Base-by-base conservation (phyloP, 1,140 invertebrate species). In the Rhyzopertha dominica region DNA sequence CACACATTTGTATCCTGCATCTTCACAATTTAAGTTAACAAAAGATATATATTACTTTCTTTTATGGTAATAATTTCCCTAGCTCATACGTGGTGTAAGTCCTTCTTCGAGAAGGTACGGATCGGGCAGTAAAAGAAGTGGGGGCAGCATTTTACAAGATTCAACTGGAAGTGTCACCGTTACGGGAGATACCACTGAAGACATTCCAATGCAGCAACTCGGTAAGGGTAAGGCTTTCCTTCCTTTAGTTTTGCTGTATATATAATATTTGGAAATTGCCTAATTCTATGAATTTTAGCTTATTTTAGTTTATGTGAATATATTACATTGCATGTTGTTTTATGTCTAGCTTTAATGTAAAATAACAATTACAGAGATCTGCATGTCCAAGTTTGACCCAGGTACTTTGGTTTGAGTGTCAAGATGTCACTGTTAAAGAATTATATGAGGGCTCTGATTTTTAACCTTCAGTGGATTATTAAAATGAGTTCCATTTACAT, bases 121-220 rank as follows among this genome's bases (percentile, higher is more conserved):
- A 14, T 74, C 71, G 3, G 69, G 69, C 42, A 44, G n/a, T 4
- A 22, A 34, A 31, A 59, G 44, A 29, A 43, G 38, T 45, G 56
- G 68, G 39, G 59, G 65, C 24, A 59, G 66, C 39, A 54, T 74
- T 38, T 45, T 73, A 13, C 65, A 84, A 62, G 81, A 85, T 63
- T 82, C 81, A 0, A 80, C 78, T 1, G 82, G 82, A 23, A 84
- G 81, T 51, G 78, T 84, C 7, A 80, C 78, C 19, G 73, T 81
- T 2, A 72, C 75, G 10, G 76, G 77, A 47, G 59, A 63, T 47
- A 42, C 61, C 32, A 51, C 58, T 8, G 66, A 69, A 41, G 68
- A 71, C 26, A 79, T 79, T 42, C 76, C 75, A 37, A 49, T 80
- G 69, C 70, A 75, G 37, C 69, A 72, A 22, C 53, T 79, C 32